These are phyloP conservation scores for Spisula solida DNA, from an alignment of 2,888 invertebrate genomes.

Conservation along the genomic window DNA sequence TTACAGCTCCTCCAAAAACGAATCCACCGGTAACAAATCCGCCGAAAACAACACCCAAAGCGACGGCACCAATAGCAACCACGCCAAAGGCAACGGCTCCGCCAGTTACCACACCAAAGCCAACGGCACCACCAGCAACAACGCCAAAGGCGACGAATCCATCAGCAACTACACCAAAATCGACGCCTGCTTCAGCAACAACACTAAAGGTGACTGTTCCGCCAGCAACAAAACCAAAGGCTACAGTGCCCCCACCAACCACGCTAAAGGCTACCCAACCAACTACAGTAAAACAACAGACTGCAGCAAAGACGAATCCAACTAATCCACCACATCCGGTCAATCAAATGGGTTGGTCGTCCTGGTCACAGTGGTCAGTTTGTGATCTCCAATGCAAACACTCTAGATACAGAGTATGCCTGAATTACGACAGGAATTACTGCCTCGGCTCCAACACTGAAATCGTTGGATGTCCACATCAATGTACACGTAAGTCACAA, in stretches of 20 bases:
- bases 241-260: conserved; percentile 1
- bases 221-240: conserved; percentile 17
- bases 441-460: conserved; percentile 68
- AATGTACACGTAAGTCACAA: conserved; percentile 72
- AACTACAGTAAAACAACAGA: neutral
- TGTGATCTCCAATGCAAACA: conserved; percentile 73
- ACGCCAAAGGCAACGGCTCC: conserved; percentile 1
- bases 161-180: conserved; percentile 9
- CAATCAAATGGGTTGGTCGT: conserved; percentile 68
- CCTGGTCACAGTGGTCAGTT: conserved; percentile 73
- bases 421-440: conserved; percentile 62
- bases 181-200: neutral
- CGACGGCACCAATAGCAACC: too few species aligned
- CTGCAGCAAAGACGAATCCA: neutral
- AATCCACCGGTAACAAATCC: conserved; percentile 30
- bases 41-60: too few species aligned
- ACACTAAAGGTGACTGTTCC: neutral
- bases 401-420: conserved; percentile 72
- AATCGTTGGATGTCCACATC: conserved; percentile 54
- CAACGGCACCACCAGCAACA: conserved; percentile 41
- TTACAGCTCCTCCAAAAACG: conserved; percentile 22
- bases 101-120: conserved; percentile 27
- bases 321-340: conserved; percentile 22
- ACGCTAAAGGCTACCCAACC: neutral
- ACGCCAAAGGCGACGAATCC: conserved; percentile 21